A percentile compares a stretch with the other conserved stretches of the same genome.
Conservation (phyloP, 2,797 vertebrate species). For the Epinephelus awoara region DNA sequence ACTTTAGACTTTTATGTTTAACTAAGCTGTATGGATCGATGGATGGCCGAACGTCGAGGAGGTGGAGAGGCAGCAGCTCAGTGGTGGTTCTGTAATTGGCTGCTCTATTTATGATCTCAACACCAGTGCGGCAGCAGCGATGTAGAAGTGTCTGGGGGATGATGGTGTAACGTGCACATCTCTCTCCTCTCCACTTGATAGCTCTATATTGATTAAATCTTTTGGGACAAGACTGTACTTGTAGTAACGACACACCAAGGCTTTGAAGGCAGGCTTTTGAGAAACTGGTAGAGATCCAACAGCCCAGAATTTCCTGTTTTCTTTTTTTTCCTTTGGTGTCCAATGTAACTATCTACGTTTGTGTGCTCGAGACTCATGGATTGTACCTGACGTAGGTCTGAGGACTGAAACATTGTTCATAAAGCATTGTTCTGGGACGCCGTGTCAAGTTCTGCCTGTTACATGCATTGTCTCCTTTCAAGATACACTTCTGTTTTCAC, state of each 20-base stretch:
- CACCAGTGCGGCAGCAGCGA: constrained; percentile 19
- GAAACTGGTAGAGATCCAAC: not conserved
- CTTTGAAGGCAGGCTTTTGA: constrained; percentile 8
- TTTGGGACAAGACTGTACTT: constrained; percentile 34
- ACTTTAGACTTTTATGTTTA: constrained; percentile 4
- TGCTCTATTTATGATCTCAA: constrained; percentile 41
- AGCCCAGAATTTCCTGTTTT: not conserved
- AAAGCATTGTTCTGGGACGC: not conserved
- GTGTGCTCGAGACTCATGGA: not conserved
- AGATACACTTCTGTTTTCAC: too few relatives aligned
- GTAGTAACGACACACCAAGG: constrained; percentile 15
- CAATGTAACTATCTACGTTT: not conserved
- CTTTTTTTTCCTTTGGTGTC: not conserved
- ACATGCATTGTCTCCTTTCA: too few relatives aligned
- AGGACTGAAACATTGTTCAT: not conserved
- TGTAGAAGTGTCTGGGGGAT: constrained; percentile 21
- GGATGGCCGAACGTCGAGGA: not conserved
- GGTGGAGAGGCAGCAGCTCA: constrained; percentile 23
- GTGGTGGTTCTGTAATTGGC: constrained; percentile 53
- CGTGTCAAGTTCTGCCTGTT: too few relatives aligned
- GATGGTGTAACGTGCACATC: constrained; percentile 12
- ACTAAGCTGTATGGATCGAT: not conserved
- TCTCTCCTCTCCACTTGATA: constrained; percentile 28
- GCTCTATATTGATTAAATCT: constrained; percentile 46
- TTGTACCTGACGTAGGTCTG: not conserved